phyloP scores from a whole-genome alignment of 2,113 vertebrate genomes.

The Smithornis capensis region DNA sequence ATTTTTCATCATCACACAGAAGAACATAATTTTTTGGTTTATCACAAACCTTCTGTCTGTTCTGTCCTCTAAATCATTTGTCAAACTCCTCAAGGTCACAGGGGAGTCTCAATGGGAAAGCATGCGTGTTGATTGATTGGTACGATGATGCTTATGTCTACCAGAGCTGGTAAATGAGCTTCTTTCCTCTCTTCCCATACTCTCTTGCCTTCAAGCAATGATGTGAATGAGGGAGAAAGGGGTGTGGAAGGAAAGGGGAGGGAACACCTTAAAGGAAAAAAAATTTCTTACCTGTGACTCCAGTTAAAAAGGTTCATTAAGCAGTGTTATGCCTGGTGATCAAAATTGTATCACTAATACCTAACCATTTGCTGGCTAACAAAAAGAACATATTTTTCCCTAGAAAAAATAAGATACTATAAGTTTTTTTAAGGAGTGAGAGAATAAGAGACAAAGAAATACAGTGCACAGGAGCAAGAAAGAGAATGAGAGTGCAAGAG shows the following conservation, averaged over 20 bases:
- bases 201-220: slow-evolving; percentile 8
- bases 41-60: slow-evolving; percentile 61
- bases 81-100: slow-evolving; percentile 72
- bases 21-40: slow-evolving; percentile 56
- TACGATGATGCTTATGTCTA: slow-evolving; percentile 36
- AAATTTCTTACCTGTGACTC: not conserved
- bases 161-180: slow-evolving; percentile 48
- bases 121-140: slow-evolving; percentile 63
- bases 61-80: slow-evolving; percentile 53
- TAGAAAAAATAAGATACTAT: not conserved
- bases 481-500: not conserved
- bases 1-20: slow-evolving; percentile 61
- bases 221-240: not conserved
- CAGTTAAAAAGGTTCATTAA: slow-evolving; percentile 33
- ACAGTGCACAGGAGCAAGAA: rapidly evolving
- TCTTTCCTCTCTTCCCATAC: slow-evolving; percentile 23
- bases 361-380: not conserved
- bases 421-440: not conserved
- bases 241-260: not conserved
- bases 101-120: slow-evolving; percentile 30
- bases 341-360: not conserved
- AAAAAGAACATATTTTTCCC: not conserved
- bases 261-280: not conserved
- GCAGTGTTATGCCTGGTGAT: not conserved
- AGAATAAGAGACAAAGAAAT: not conserved